Percentiles rank a stretch among this genome's conserved stretches.
These are phyloP conservation scores for Heteropelma amictum DNA, from an alignment of 2,888 invertebrate species.

Conservation along the genomic window DNA sequence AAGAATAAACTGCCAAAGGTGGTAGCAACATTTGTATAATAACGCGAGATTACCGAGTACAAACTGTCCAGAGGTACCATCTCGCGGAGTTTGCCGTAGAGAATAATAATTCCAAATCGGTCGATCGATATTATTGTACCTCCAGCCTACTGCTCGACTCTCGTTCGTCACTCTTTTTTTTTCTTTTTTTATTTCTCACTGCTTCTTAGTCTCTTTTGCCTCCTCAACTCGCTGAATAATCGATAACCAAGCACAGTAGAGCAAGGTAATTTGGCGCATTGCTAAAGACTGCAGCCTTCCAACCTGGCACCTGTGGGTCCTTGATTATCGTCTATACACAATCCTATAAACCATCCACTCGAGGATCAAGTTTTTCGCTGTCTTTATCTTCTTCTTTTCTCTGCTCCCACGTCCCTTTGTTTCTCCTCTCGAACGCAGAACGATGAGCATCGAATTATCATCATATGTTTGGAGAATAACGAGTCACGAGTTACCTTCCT, in stretches of 20 bases:
- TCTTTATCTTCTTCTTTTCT: not conserved
- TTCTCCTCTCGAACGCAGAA: not conserved
- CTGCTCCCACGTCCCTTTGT: not conserved
- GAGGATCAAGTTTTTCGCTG: conserved; percentile 9
- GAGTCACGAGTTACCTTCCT: not conserved
- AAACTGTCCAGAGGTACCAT: conserved; percentile 29
- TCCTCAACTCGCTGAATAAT: conserved; percentile 39
- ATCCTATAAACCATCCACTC: conserved; percentile 38
- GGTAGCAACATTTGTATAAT: too few species aligned
- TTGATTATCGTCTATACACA: conserved; percentile 46
- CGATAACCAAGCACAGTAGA: conserved; percentile 37
- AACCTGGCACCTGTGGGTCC: conserved; percentile 44
- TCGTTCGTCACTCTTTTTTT: conserved; percentile 2
- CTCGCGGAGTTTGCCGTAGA: conserved; percentile 3
- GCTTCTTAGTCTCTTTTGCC: conserved; percentile 9
- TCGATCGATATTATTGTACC: conserved; percentile 51
- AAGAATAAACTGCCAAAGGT: not conserved
- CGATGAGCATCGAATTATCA: conserved; percentile 3
- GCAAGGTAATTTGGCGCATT: conserved; percentile 50
- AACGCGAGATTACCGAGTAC: not conserved
- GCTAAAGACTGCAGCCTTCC: conserved; percentile 39
- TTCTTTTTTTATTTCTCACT: not conserved
- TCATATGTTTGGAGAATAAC: not conserved
- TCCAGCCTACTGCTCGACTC: conserved; percentile 18
- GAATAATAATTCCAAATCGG: conserved; percentile 51